A percentile compares a stretch with the other conserved stretches of the same genome.
These are phyloP conservation scores for Plutella xylostella DNA, from an alignment of 2,888 invertebrate genomes.

Conservation along the genomic window DNA sequence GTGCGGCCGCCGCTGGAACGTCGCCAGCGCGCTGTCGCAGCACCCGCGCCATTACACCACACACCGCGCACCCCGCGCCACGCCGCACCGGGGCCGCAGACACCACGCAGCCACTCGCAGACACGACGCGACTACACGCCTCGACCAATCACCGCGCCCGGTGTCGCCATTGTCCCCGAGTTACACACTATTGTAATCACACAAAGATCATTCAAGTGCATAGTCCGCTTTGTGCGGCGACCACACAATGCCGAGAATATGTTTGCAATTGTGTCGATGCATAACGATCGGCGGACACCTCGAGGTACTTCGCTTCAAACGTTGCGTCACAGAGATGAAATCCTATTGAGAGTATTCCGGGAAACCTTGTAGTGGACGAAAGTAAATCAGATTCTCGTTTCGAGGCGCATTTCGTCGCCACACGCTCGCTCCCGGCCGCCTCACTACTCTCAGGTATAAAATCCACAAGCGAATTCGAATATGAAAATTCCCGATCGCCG, in stretches of 20 bases:
- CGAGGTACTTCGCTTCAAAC: too few species aligned
- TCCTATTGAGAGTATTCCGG: too few species aligned
- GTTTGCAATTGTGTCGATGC: too few species aligned
- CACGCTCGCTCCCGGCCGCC: too few species aligned
- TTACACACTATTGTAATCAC: not conserved
- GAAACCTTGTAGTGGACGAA: too few species aligned
- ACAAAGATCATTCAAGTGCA: too few species aligned
- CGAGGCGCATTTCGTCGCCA: too few species aligned
- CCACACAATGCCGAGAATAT: too few species aligned
- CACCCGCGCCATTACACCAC: not conserved
- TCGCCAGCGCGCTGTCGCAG: not conserved
- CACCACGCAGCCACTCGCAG: not conserved
- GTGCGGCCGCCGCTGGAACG: not conserved
- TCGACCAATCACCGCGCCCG: not conserved
- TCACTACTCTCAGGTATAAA: constrained; percentile 1
- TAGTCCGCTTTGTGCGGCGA: too few species aligned
- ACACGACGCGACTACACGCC: not conserved
- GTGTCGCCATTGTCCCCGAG: not conserved
- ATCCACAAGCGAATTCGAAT: constrained; percentile 3
- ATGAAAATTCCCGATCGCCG: constrained; percentile 15
- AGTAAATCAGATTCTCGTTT: too few species aligned
- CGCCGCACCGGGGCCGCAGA: not conserved
- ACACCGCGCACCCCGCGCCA: not conserved
- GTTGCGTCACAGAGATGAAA: too few species aligned
- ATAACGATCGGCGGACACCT: too few species aligned